These are phyloP conservation scores for Monoplex corrugatus DNA, from an alignment of 2,888 invertebrate species.

Conservation along the genomic window DNA sequence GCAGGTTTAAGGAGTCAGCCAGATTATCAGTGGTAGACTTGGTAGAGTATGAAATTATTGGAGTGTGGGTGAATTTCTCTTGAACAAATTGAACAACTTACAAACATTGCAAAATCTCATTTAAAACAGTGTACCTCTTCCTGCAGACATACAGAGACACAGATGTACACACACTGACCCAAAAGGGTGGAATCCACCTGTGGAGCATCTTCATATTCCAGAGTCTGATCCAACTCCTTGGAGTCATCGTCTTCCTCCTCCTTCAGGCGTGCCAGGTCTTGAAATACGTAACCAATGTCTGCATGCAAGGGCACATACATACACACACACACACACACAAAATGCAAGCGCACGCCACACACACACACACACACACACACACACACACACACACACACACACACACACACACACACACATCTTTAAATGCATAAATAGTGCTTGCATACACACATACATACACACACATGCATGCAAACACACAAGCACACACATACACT, in stretches of 20 bases:
- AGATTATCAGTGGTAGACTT: too few relatives aligned
- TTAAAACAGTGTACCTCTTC: too few relatives aligned
- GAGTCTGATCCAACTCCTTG: conserved; percentile 34
- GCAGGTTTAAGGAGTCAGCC: too few relatives aligned
- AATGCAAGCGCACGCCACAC: not conserved
- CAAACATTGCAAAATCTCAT: too few relatives aligned
- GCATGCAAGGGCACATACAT: not conserved
- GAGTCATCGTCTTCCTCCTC: conserved; percentile 63
- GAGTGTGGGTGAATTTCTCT: too few relatives aligned
- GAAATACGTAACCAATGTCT: conserved; percentile 77
- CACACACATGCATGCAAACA: not conserved
- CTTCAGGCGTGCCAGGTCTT: conserved; percentile 69
- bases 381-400: not conserved
- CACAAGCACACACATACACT: not conserved
- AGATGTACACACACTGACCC: conserved; percentile 19
- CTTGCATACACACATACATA: conserved; percentile 64
- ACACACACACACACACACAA: not conserved
- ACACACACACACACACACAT: conserved; percentile 40
- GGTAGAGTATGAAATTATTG: too few relatives aligned
- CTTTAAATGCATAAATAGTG: conserved; percentile 76
- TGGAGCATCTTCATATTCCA: conserved; percentile 54
- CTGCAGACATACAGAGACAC: not conserved
- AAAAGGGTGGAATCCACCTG: conserved; percentile 64
- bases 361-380: not conserved
- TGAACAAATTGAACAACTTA: too few relatives aligned